Conservation (phyloP, 23 tunicate genomes). For the Halocynthia aurantium region DNA sequence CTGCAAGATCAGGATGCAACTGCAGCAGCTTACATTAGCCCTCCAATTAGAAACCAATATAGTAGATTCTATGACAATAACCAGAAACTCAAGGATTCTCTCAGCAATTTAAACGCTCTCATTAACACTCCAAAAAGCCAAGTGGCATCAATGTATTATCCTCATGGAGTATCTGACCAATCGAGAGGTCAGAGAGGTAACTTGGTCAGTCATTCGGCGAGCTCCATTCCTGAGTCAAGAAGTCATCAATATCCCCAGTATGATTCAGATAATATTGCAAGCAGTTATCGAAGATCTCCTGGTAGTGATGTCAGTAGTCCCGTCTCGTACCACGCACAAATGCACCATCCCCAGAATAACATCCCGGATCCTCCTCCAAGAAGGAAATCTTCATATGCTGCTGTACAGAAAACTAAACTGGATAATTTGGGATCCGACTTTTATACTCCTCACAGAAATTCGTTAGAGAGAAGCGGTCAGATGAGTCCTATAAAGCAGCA, state of each 20-base stretch:
- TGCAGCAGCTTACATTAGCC: neutral
- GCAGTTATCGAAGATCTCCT: neutral
- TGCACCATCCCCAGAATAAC: neutral
- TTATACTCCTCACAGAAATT: neutral
- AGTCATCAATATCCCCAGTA: too few relatives aligned
- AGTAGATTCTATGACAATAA: constrained; percentile 10
- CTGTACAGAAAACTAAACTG: constrained; percentile 7
- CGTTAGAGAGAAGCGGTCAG: too few relatives aligned
- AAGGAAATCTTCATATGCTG: neutral
- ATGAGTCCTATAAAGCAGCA: too few relatives aligned
- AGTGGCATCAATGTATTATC: neutral
- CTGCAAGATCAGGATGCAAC: neutral
- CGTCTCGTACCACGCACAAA: too few relatives aligned
- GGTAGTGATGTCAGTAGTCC: neutral
- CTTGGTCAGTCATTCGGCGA: too few relatives aligned
- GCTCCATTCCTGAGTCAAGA: too few relatives aligned
- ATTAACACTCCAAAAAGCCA: neutral
- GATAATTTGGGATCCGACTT: neutral
- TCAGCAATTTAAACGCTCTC: neutral
- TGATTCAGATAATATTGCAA: neutral
- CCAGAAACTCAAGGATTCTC: constrained; percentile 11
- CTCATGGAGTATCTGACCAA: neutral
- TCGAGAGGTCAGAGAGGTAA: too few relatives aligned
- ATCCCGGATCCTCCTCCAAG: constrained; percentile 6
- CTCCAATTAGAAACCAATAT: neutral